Evolutionary conservation across 2,888 invertebrate species (phyloP).

Genomic region (Hirtodrosophila duncani): DNA sequence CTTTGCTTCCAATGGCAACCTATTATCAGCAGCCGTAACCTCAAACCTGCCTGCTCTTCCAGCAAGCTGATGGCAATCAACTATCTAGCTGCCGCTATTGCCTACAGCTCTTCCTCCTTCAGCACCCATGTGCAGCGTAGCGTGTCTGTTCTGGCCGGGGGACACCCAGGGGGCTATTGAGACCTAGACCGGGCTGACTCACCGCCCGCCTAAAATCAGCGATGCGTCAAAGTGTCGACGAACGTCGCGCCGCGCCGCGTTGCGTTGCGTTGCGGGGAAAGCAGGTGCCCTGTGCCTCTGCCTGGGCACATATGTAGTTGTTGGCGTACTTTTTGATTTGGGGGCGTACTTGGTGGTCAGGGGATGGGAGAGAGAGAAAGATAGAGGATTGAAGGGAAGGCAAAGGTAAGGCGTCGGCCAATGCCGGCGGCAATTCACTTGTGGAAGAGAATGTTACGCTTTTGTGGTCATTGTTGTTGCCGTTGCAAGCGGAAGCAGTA

Average conservation of each 20-base stretch:
- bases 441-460: conserved; percentile 57
- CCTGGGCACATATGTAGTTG: too few species aligned
- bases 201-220: conserved; percentile 51
- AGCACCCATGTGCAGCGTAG: conserved; percentile 43
- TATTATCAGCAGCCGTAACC: too few species aligned
- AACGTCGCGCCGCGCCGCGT: conserved; percentile 34
- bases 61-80: not conserved
- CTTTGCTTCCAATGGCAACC: too few species aligned
- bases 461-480: conserved; percentile 52
- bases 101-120: not conserved
- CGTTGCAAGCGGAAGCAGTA: conserved; percentile 59
- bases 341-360: too few species aligned
- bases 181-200: conserved; percentile 7
- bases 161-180: too few species aligned
- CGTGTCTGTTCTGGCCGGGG: conserved; percentile 48
- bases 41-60: not conserved
- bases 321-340: too few species aligned
- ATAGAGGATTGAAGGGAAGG: not conserved
- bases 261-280: conserved; percentile 19
- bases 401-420: not conserved
- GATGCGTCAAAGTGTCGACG: conserved; percentile 69
- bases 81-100: conserved; percentile 6
- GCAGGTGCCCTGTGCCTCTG: too few species aligned
- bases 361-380: not conserved
- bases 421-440: conserved; percentile 38